Base-by-base conservation (phyloP, 2,113 vertebrate genomes). In the Engystomops pustulosus region DNA sequence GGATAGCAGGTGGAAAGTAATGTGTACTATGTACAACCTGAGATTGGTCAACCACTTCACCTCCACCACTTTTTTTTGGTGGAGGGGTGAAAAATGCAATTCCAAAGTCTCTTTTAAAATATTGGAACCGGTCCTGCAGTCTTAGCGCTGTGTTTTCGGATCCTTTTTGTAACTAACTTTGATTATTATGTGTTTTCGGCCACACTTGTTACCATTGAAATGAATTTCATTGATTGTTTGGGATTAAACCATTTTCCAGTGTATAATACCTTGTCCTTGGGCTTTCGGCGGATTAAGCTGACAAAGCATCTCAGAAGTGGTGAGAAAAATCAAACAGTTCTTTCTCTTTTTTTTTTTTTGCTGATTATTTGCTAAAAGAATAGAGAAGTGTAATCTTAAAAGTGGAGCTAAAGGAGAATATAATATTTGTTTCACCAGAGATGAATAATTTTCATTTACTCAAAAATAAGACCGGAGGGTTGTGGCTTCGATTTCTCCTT, bases 251-350 rank as follows among this genome's bases (percentile, higher is more conserved):
- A 7, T 67, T 67, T 67, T 36, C 32, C 32, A 20, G 30, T 36
- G 62, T 67, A 36, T 67, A 67, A 36, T 67, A 36, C 62, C 62
- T 67, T 36, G 10, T 44, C 36, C 36, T 49, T 74, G 12, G 23
- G 70, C 38, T 74, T 30, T 71, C 69, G 6, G 69, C 23, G 23
- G 69, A 72, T 74, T 45, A 74, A 8, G 70, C 70, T 30, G 44
- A 74, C 41, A 49, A 32, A 3, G 6, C 44, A 27, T 74, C 3
- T 47, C 30, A 49, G 44, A 74, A 25, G 17, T 30, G 4, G 25
- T 14, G 25, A 49, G 41, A 49, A 17, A 74, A 45, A 47, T 74
- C 69, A 45, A 72, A 47, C 6, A 10, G 17, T 36, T 60, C 10
- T 23, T 53, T 51, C 10, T 25, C 5, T 25, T 65, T 32, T 65